Evolutionary conservation across 2,888 invertebrate species (phyloP).

Genomic region (Epirrhoe tristata): DNA sequence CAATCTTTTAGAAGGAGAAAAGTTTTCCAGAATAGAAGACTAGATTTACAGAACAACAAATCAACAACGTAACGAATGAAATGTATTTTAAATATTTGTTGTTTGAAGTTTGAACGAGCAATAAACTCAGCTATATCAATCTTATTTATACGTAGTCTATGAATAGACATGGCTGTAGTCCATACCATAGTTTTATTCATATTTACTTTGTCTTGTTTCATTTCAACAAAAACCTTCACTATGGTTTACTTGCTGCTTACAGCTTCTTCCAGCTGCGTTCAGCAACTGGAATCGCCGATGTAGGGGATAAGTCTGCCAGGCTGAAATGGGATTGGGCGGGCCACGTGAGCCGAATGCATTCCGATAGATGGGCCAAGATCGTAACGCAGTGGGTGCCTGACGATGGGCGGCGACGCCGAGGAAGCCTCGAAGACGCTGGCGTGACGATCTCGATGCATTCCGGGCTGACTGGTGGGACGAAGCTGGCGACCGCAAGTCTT

Average conservation of each 20-base stretch:
- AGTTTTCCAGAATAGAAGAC: slow-evolving; percentile 17
- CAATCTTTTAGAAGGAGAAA: slow-evolving; percentile 21
- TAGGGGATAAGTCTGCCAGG: too few relatives aligned
- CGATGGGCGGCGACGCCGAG: too few relatives aligned
- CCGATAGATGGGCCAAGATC: too few relatives aligned
- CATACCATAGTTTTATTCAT: slow-evolving; percentile 25
- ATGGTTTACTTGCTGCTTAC: not conserved
- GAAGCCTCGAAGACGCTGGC: too few relatives aligned
- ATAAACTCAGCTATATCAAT: slow-evolving; percentile 32
- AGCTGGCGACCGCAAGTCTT: too few relatives aligned
- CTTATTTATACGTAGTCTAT: slow-evolving; percentile 32
- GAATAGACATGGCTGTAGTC: slow-evolving; percentile 33
- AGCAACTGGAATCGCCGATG: too few relatives aligned
- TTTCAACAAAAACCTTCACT: slow-evolving; percentile 7
- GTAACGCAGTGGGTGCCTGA: too few relatives aligned
- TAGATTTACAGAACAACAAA: slow-evolving; percentile 29
- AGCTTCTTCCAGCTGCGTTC: too few relatives aligned
- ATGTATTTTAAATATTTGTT: slow-evolving; percentile 33
- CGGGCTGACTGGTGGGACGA: too few relatives aligned
- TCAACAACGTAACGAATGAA: slow-evolving; percentile 28
- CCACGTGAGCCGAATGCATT: too few relatives aligned
- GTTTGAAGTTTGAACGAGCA: slow-evolving; percentile 32
- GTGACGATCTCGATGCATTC: too few relatives aligned
- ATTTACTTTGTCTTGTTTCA: slow-evolving; percentile 12
- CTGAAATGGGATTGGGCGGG: too few relatives aligned